Evolutionary conservation across 1,140 invertebrate species (phyloP), one percentile per base, ranked within the genome.

Genomic region (Drosophila bocki): DNA sequence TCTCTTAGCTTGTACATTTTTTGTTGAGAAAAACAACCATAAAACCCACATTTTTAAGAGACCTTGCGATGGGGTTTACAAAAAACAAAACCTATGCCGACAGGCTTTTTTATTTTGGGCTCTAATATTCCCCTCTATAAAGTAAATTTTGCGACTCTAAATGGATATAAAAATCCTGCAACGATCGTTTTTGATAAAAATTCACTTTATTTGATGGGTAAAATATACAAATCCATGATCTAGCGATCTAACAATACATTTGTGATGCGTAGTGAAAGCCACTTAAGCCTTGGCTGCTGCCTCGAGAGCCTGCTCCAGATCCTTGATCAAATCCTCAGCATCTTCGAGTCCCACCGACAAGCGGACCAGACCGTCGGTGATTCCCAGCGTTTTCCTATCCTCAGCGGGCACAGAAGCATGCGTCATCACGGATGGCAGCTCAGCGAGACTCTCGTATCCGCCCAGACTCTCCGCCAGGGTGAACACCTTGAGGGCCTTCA

Each of bases 391-490:
- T 22, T 91, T 93, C 81, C 98, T 93, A 64, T 96, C 95, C 19
- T 96, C 95, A 67, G 93, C 93, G 4, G 97, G 96, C 11, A 97
- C 94, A 0, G 96, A 97, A 15, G 96, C 96, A 85, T 98, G 97
- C 1, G 96, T 97, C 97, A 98, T 97, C 94, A 83, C 95, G 95
- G 87, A 91, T 12, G 97, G 97, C 71, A 97, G 93, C 93, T 97
- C 96, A 3, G 96, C 96, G 41, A 99, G 95, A 93, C 98, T 99
- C 93, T 99, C 98, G 92, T 97, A 99, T 57, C 98, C 98, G 54
- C 99, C 99, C 37, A 99, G 94, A 93, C 98, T 99, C 93, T 99
- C 98, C 12, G 98, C 98, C n/a, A 99, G 93, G 3, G 95, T 96
- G 91, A 99, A 97, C 7, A 98, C 58, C 94, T 98, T 96, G 2